Conservation (phyloP, 2,113 vertebrate species). For the Hypanus sabinus region DNA sequence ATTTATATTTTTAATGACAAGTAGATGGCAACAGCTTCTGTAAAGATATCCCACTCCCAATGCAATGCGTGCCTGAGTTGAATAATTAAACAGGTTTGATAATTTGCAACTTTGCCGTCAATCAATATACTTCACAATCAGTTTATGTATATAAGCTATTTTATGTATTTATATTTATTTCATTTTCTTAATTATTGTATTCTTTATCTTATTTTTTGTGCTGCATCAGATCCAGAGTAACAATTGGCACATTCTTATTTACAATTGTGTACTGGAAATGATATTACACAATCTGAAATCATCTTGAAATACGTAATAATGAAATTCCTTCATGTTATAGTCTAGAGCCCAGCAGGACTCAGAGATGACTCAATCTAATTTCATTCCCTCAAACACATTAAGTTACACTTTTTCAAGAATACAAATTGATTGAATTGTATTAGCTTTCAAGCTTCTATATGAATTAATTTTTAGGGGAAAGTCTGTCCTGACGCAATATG, state of each 20-base stretch:
- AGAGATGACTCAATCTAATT: too few relatives aligned
- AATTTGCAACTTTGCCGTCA: too few relatives aligned
- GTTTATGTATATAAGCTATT: too few relatives aligned
- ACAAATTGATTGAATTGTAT: background rate
- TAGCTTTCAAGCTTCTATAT: background rate
- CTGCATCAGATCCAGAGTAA: too few relatives aligned
- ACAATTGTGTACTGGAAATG: too few relatives aligned
- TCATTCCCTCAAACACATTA: background rate
- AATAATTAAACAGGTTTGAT: background rate
- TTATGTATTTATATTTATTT: too few relatives aligned
- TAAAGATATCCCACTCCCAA: background rate
- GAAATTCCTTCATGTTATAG: background rate
- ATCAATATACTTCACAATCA: too few relatives aligned
- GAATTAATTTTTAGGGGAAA: background rate
- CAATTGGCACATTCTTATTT: too few relatives aligned
- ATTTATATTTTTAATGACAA: background rate
- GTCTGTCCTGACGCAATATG: background rate
- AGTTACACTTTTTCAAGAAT: background rate
- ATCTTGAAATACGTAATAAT: background rate
- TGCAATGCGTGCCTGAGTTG: background rate
- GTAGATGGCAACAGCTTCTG: background rate
- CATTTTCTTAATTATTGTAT: too few relatives aligned
- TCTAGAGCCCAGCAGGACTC: too few relatives aligned
- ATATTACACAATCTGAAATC: too few relatives aligned
- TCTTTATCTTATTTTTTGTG: too few relatives aligned